These are phyloP conservation scores for Platichthys flesus DNA, from an alignment of 2,113 vertebrate genomes.

Conservation along the genomic window DNA sequence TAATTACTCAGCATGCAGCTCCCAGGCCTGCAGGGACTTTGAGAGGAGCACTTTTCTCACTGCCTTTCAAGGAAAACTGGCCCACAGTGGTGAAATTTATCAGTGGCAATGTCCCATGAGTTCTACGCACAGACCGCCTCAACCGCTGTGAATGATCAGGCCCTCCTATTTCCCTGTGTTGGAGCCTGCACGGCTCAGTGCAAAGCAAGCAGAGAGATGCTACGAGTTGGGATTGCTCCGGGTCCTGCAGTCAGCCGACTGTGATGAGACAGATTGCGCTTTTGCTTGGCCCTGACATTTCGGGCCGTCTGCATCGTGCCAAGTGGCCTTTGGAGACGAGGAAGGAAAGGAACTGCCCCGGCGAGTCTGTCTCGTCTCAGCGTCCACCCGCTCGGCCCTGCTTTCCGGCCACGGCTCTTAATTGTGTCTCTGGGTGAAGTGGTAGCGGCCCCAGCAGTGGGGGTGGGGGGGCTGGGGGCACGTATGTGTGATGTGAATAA, in stretches of 20 bases:
- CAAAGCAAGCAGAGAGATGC: conserved; percentile 77
- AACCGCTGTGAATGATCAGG: conserved; percentile 54
- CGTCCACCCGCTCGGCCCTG: conserved; percentile 57
- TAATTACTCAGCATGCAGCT: conserved; percentile 22
- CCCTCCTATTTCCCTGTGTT: conserved; percentile 59
- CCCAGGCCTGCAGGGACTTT: neutral
- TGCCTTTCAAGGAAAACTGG: conserved; percentile 25
- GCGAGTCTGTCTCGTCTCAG: conserved; percentile 75
- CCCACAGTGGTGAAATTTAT: conserved; percentile 44
- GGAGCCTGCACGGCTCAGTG: conserved; percentile 70
- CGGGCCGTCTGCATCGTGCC: conserved; percentile 74
- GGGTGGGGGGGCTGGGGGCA: neutral
- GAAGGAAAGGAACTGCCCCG: conserved; percentile 64
- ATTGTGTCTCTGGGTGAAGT: conserved; percentile 76
- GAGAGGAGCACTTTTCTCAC: conserved; percentile 25
- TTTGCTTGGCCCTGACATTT: conserved; percentile 75
- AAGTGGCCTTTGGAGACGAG: conserved; percentile 65
- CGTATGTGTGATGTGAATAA: conserved; percentile 69
- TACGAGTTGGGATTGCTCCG: conserved; percentile 56
- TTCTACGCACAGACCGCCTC: conserved; percentile 60
- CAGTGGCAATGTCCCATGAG: conserved; percentile 29
- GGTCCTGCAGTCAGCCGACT: conserved; percentile 60
- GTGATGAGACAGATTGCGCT: conserved; percentile 79
- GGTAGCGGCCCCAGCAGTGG: conserved; percentile 10
- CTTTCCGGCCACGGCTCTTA: conserved; percentile 64